Percentiles rank a stretch among this genome's conserved stretches.
Evolutionary conservation across 1,140 invertebrate species (phyloP).

Genomic region (Hyposmocoma kahamanoa): DNA sequence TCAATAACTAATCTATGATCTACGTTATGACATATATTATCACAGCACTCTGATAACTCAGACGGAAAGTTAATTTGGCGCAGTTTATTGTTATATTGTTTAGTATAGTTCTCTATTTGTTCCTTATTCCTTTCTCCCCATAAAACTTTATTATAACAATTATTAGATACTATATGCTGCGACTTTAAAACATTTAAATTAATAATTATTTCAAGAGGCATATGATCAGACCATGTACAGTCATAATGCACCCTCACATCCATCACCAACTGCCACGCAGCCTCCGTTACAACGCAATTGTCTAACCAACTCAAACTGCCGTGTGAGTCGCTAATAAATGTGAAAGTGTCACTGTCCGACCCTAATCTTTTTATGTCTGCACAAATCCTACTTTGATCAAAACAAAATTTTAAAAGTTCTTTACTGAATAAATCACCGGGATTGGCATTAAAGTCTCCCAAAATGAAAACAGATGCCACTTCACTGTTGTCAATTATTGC

Average conservation of each 20-base stretch:
- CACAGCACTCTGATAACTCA: background rate
- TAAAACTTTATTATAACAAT: background rate
- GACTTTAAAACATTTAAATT: background rate
- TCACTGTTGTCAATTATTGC: no score
- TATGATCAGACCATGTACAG: background rate
- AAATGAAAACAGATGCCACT: no score
- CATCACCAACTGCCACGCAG: background rate
- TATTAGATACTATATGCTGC: background rate
- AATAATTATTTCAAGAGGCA: background rate
- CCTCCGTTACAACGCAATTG: background rate
- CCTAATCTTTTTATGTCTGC: no score
- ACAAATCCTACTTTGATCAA: no score
- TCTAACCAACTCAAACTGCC: background rate
- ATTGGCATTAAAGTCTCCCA: no score
- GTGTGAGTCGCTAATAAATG: no score
- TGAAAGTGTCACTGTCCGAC: no score
- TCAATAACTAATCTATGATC: background rate
- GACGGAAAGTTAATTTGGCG: background rate
- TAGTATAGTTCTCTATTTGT: background rate
- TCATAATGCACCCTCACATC: no score
- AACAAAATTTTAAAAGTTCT: no score
- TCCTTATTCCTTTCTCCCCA: background rate
- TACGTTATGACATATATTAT: background rate
- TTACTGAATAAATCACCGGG: no score
- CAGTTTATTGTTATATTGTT: background rate